Conservation (phyloP, 2,797 vertebrate genomes). For the Macrochelys suwanniensis region DNA sequence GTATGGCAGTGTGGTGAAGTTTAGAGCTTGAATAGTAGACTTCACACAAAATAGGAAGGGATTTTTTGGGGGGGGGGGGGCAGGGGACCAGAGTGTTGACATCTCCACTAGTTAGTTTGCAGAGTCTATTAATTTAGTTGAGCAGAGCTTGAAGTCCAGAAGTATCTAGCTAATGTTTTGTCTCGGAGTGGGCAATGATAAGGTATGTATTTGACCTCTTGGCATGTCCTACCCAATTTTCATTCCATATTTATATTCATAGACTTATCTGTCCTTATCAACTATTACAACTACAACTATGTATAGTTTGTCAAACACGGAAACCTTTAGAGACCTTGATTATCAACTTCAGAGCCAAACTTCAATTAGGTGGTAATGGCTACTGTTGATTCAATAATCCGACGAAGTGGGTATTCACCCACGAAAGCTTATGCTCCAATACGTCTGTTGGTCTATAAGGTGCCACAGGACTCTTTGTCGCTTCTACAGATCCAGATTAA, state of each 20-base stretch:
- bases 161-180: neutral
- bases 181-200: neutral
- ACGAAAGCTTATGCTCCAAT: too few relatives aligned
- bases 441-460: too few relatives aligned
- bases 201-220: neutral
- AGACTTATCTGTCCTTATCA: neutral
- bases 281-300: neutral
- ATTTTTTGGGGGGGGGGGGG: neutral
- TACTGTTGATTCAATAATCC: neutral
- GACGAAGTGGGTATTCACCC: too few relatives aligned
- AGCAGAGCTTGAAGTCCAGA: neutral
- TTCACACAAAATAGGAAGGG: neutral
- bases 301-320: neutral
- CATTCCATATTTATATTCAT: neutral
- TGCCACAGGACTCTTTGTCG: too few relatives aligned
- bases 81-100: fast-evolving
- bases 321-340: neutral
- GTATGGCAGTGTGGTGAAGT: neutral
- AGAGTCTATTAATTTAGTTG: neutral
- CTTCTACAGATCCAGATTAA: too few relatives aligned
- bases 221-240: neutral
- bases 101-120: neutral
- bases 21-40: neutral
- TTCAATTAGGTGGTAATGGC: neutral
- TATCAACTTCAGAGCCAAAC: neutral